Base-by-base conservation (phyloP, 2,888 invertebrate species). In the Stomorhina lunata region DNA sequence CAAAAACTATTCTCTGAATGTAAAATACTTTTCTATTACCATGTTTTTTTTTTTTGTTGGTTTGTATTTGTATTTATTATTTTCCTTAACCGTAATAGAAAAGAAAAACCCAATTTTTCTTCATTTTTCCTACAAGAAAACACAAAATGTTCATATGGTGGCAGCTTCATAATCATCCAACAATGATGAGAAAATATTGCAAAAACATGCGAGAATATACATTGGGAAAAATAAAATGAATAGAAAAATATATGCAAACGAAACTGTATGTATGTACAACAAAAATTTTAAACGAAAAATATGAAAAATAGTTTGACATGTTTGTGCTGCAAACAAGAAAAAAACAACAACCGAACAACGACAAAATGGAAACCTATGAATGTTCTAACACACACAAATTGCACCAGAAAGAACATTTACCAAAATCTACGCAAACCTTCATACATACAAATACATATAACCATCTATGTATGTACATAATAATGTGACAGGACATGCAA, bases 401-500 rank as follows among this genome's bases (percentile, higher is more conserved):
- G n/a, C n/a, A n/a, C n/a, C n/a, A n/a, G n/a, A n/a, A n/a, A n/a
- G n/a, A n/a, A n/a, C n/a, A n/a, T n/a, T n/a, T n/a, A n/a, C n/a
- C n/a, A n/a, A n/a, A n/a, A n/a, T n/a, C n/a, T n/a, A n/a, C n/a
- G n/a, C n/a, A n/a, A n/a, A n/a, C n/a, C n/a, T n/a, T n/a, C n/a
- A n/a, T n/a, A n/a, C 45, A 15, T 22, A 15, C 15, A 61, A n/a
- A 55, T 15, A 10, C 15, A 29, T 29, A 29, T 48, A 17, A 5
- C 15, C 12, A 61, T 25, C 7, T 10, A 17, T 53, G 9, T 53
- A 61, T 57, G n/a, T 32, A 79, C 57, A 72, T 32, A 71, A 81
- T 75, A 82, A 82, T 82, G 79, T 79, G 82, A 82, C 82, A 82
- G 82, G 82, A 75, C 79, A 79, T 82, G 78, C 75, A 82, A 79